Base-by-base conservation (phyloP, 2,797 vertebrate species). In the Buphagus erythrorhynchus region DNA sequence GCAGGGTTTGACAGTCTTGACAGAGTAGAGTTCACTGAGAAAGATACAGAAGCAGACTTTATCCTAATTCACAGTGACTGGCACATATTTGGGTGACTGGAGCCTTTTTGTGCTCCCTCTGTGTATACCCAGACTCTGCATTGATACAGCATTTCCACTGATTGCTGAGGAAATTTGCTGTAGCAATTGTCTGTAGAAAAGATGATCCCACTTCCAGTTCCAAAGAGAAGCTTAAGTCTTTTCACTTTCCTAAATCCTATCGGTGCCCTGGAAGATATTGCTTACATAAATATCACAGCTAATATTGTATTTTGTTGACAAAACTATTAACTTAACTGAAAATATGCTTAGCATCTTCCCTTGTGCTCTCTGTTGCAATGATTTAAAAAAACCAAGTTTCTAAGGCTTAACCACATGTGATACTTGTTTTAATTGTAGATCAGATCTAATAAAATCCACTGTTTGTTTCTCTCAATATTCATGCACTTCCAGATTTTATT, bases 251-350 rank as follows among this genome's bases (percentile, higher is more conserved):
- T 69, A 68, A 88, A 40, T 90, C 76, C 69, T 88, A 31, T 73
- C 2, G 33, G 76, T 52, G 45, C 68, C 59, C n/a, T 48, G 66
- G 71, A 87, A 82, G 77, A 73, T 62, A 69, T 4, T 93, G 85
- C 78, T 94, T 91, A 55, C 78, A 75, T 94, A 90, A 93, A 91
- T 91, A 85, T 75, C 77, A 31, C 36, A 51, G 68, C 80, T 95
- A 83, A 83, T 80, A 78, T 1, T 93, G 78, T 20, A 48, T 95
- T 96, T 92, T 83, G 78, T 79, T 82, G 82, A 85, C 51, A 81
- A 84, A 93, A 83, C 79, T 72, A 78, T 89, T 91, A 74, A 59
- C 62, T 65, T 88, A 24, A 28, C 65, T 18, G 33, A 43, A 94
- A 78, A 88, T 63, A 55, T 4, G 7, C 38, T 90, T 79, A 80